Percentiles rank a stretch among this genome's conserved stretches.
Evolutionary conservation across 2,888 invertebrate species (phyloP).

Genomic region (Byasa hedistus): DNA sequence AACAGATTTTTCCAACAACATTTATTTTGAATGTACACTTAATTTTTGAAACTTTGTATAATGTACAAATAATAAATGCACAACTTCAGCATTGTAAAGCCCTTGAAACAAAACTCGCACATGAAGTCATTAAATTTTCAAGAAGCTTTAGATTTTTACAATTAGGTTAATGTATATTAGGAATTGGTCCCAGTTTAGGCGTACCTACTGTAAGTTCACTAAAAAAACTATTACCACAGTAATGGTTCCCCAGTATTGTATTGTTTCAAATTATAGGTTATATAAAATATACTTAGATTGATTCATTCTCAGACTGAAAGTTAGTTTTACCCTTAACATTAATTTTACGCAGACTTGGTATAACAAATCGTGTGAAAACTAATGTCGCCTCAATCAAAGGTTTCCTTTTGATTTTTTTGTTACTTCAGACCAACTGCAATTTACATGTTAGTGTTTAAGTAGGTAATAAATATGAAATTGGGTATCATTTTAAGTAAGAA

Average conservation of each 20-base stretch:
- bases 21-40: slow-evolving; percentile 78
- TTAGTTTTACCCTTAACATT: slow-evolving; percentile 3
- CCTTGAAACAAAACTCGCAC: slow-evolving; percentile 46
- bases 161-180: slow-evolving; percentile 51
- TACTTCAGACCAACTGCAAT: slow-evolving; percentile 63
- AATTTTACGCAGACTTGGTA: slow-evolving; percentile 18
- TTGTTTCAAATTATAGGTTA: slow-evolving; percentile 4
- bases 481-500: no score
- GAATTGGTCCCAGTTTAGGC: slow-evolving; percentile 69
- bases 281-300: slow-evolving; percentile 2
- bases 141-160: slow-evolving; percentile 37
- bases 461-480: neutral
- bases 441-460: slow-evolving; percentile 36
- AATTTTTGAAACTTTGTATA: slow-evolving; percentile 68
- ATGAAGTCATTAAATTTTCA: neutral
- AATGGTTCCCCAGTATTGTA: slow-evolving; percentile 2
- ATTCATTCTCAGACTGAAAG: neutral
- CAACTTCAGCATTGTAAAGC: slow-evolving; percentile 78
- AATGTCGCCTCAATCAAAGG: slow-evolving; percentile 15
- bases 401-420: slow-evolving; percentile 17
- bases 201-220: slow-evolving; percentile 51
- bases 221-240: slow-evolving; percentile 14
- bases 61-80: slow-evolving; percentile 79
- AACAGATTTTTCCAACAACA: slow-evolving; percentile 62
- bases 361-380: slow-evolving; percentile 19